These are phyloP conservation scores for Blastomussa wellsi DNA, from an alignment of 92 coral and sea anemone species.

Conservation along the genomic window DNA sequence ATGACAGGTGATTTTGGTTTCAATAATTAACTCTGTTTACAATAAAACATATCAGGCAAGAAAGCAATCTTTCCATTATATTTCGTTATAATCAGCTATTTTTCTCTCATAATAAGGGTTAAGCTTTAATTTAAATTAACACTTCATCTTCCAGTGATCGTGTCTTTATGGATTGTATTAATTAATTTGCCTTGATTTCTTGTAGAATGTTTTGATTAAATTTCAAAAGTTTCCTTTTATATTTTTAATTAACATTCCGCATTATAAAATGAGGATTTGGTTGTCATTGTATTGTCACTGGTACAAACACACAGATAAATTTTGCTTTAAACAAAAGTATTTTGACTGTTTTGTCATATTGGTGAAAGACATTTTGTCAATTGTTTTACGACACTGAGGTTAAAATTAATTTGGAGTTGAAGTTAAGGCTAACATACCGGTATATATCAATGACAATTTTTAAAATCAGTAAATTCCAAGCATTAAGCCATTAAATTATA, in stretches of 20 bases:
- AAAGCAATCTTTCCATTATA: neutral
- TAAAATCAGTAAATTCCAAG: neutral
- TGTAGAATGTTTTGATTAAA: neutral
- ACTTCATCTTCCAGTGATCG: neutral
- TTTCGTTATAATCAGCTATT: neutral
- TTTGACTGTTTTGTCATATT: neutral
- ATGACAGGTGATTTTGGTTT: neutral
- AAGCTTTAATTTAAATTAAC: neutral
- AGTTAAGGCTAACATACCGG: neutral
- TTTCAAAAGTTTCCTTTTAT: neutral
- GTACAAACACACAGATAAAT: neutral
- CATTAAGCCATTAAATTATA: neutral
- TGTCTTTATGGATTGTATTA: neutral
- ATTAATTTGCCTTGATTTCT: neutral
- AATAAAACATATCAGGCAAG: neutral
- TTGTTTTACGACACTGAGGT: neutral
- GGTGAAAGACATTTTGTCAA: neutral
- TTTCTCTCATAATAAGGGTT: neutral
- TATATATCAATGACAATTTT: neutral
- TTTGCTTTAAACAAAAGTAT: neutral
- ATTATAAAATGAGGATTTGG: neutral
- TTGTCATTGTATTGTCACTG: neutral
- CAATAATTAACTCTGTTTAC: constrained; percentile 3
- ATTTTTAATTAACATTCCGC: neutral
- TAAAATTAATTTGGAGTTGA: neutral